Percentiles rank a stretch among this genome's conserved stretches.
Conservation (phyloP, 2,797 vertebrate species). For the Aldrovandia affinis region DNA sequence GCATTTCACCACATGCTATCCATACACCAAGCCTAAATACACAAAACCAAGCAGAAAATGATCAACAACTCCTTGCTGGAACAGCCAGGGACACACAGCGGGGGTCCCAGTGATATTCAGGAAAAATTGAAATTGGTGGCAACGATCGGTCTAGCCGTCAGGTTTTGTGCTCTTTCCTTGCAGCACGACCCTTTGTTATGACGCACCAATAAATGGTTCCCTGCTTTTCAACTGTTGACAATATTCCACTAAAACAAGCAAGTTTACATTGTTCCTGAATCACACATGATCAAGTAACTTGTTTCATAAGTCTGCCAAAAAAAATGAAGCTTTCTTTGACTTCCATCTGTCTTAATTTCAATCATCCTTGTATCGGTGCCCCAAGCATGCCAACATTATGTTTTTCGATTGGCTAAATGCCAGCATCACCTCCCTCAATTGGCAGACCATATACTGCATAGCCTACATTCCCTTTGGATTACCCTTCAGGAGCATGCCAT, state of each 20-base stretch:
- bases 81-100: background rate
- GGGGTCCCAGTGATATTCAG: constrained; percentile 38
- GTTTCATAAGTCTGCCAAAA: background rate
- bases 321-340: background rate
- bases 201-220: background rate
- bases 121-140: background rate
- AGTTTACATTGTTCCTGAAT: background rate
- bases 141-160: background rate
- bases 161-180: background rate
- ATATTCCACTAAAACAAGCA: background rate
- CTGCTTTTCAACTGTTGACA: background rate
- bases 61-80: background rate
- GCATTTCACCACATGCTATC: constrained; percentile 20
- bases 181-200: background rate
- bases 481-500: background rate
- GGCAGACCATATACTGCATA: background rate
- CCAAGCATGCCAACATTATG: background rate
- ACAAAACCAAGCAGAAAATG: background rate
- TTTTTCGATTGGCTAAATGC: background rate
- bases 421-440: background rate
- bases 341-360: background rate
- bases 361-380: background rate
- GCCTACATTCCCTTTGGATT: background rate
- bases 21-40: background rate
- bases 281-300: too few species aligned